Base-by-base conservation (phyloP, 2,113 vertebrate species). In the Rhegmatorhina hoffmannsi region DNA sequence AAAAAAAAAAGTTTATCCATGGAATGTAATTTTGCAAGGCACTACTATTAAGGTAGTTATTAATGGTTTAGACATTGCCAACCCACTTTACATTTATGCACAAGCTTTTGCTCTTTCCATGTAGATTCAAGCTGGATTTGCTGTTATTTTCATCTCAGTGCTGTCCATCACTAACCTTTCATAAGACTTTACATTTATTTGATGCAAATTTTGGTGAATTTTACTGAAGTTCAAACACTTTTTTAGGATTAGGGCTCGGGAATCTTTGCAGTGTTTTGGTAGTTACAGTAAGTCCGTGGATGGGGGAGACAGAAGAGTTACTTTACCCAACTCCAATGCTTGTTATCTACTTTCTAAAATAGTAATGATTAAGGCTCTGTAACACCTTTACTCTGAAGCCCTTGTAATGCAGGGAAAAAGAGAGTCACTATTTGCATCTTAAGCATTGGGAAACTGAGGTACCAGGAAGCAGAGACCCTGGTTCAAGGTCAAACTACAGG, bases 11-110 rank as follows among this genome's bases (percentile, higher is more conserved):
- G 77, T 92, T 97, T 94, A 94, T 96, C 84, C 84, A 5, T 8
- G 64, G 81, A 94, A 95, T 89, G 81, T 40, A 84, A 95, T 93
- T 97, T 95, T 96, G 60, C 91, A 97, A 94, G 90, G 92, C 84
- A 53, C 88, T 74, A 47, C 87, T 95, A 43, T 67, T 94, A 62
- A 56, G 88, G 89, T 73, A 92, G 73, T 83, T 96, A 90, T 84
- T 60, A 52, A 68, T 40, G 21, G 62, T 87, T 89, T 89, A 89
- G 43, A 10, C 46, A 29, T 89, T 95, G 84, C 79, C 60, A 94
- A n/a, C 40, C 80, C 82, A 56, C 34, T 91, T 93, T 83, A 93
- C 52, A 90, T 93, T 97, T 94, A 88, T 58, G 16, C 59, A 86
- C 5, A 46, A 77, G 49, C 38, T 92, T 95, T 95, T 70, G 52